phyloP scores from a whole-genome alignment of 2,113 vertebrate genomes.

The Hystrix cristata region DNA sequence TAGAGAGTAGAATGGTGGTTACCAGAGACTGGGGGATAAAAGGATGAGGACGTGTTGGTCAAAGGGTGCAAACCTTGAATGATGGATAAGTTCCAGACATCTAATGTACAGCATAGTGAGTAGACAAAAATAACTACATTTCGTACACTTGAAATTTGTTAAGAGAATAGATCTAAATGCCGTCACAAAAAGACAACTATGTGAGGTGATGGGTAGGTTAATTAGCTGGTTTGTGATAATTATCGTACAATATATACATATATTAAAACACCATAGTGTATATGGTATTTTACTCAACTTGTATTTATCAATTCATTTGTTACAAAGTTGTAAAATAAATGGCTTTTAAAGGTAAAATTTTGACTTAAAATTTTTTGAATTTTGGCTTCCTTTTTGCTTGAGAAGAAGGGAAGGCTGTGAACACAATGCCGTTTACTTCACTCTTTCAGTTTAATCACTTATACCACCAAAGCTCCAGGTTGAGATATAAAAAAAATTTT shows the following conservation, averaged over 20 bases:
- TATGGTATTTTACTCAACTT: background rate
- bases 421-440: background rate
- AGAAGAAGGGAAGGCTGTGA: background rate
- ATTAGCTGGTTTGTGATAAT: background rate
- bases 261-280: background rate
- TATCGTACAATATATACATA: background rate
- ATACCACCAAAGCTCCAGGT: background rate
- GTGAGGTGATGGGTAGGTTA: background rate
- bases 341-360: background rate
- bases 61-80: background rate
- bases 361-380: background rate
- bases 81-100: background rate
- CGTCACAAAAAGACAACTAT: background rate
- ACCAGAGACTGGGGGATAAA: background rate
- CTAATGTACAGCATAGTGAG: background rate
- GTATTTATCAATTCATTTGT: background rate
- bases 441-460: background rate
- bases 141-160: background rate
- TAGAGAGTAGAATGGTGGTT: background rate
- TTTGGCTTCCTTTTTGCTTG: background rate
- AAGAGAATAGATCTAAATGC: background rate
- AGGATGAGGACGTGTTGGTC: background rate
- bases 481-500: background rate
- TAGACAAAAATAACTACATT: background rate
- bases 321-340: background rate